These are phyloP conservation scores for Proterorhinus semilunaris DNA, from an alignment of 2,113 vertebrate species.

Conservation along the genomic window DNA sequence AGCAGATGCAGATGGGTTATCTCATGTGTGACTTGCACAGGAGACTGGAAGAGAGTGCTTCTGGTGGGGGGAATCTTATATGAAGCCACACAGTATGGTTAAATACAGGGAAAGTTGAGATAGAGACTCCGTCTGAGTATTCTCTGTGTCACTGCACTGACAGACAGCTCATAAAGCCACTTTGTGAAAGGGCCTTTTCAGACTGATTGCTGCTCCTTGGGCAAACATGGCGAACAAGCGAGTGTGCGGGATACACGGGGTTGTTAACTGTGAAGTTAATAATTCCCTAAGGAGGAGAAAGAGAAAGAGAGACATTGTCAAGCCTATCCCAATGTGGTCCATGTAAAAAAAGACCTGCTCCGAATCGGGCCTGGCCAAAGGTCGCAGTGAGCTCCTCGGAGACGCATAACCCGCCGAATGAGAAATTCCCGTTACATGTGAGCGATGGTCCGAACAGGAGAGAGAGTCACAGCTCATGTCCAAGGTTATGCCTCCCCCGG, in stretches of 20 bases:
- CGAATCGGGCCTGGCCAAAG: constrained; percentile 41
- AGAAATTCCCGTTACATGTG: neutral
- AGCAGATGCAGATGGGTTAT: constrained; percentile 32
- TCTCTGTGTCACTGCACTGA: neutral
- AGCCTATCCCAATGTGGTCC: constrained; percentile 13
- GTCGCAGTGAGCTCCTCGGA: constrained; percentile 30
- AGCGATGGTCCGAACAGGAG: constrained; percentile 6
- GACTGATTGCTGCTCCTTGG: constrained; percentile 28
- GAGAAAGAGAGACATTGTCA: constrained; percentile 31
- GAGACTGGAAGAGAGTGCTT: constrained; percentile 13
- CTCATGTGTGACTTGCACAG: constrained; percentile 26
- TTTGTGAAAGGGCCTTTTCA: constrained; percentile 14
- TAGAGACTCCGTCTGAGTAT: neutral
- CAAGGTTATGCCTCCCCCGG: constrained; percentile 48
- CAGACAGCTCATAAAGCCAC: too few relatives aligned
- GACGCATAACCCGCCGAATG: constrained; percentile 7
- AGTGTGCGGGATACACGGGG: constrained; percentile 30
- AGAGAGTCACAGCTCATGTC: constrained; percentile 17
- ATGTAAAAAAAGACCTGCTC: constrained; percentile 12
- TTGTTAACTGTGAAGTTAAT: constrained; percentile 55
- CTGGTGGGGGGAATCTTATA: too few relatives aligned
- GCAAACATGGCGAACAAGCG: constrained; percentile 51
- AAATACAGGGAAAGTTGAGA: too few relatives aligned
- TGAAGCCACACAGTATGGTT: too few relatives aligned
- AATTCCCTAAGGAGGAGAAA: constrained; percentile 32